phyloP scores from a whole-genome alignment of 2,888 invertebrate species.

The Eupithecia abbreviata region DNA sequence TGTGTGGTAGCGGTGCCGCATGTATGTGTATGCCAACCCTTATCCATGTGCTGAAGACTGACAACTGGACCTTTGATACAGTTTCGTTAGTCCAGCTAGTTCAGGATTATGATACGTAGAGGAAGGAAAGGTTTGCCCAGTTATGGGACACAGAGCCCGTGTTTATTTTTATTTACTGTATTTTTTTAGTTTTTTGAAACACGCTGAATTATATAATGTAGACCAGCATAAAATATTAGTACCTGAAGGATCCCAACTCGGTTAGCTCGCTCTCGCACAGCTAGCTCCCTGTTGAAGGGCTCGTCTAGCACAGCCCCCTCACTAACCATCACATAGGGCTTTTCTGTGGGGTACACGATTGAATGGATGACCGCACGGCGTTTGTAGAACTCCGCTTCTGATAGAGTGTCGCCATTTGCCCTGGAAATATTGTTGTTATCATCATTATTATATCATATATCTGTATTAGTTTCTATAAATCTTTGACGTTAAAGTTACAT shows the following conservation, averaged over 20 bases:
- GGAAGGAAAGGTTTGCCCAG: too few relatives aligned
- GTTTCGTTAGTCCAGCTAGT: not conserved
- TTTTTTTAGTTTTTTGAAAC: too few relatives aligned
- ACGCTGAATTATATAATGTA: too few relatives aligned
- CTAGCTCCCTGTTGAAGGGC: constrained; percentile 87
- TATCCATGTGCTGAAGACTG: not conserved
- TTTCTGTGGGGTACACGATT: constrained; percentile 84
- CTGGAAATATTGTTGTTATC: constrained; percentile 46
- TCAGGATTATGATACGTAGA: too few relatives aligned
- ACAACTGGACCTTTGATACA: not conserved
- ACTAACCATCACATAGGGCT: constrained; percentile 85
- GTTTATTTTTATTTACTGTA: too few relatives aligned
- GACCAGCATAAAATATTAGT: constrained; percentile 12
- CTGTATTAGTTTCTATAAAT: too few relatives aligned
- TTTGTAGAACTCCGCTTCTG: constrained; percentile 84
- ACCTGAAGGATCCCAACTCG: constrained; percentile 89
- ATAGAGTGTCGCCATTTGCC: constrained; percentile 86
- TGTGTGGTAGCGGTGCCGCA: too few relatives aligned
- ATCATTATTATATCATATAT: too few relatives aligned
- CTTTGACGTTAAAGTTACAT: too few relatives aligned
- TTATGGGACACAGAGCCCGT: too few relatives aligned
- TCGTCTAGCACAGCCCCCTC: constrained; percentile 82
- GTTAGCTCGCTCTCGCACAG: constrained; percentile 89
- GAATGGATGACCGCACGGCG: constrained; percentile 83
- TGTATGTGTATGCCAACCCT: too few relatives aligned